phyloP scores from a whole-genome alignment of 2,797 vertebrate genomes.

The Sebastiscus tertius region DNA sequence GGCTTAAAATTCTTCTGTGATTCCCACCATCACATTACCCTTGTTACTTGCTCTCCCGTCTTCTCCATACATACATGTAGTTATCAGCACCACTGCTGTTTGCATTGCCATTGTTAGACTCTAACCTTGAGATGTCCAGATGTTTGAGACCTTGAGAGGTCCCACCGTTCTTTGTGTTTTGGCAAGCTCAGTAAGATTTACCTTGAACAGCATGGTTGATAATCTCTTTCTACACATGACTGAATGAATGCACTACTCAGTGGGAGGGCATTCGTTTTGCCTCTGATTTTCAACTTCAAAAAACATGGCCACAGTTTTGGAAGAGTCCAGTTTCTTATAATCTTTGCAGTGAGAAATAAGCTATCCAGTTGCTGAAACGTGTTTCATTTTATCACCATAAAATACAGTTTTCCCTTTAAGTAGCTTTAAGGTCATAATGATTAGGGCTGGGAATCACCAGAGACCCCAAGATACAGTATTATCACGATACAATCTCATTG shows the following conservation, averaged over 20 bases:
- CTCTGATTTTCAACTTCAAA: background rate
- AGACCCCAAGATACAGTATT: no score
- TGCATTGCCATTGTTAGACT: background rate
- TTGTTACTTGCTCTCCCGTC: background rate
- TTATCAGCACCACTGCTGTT: background rate
- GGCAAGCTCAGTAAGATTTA: background rate
- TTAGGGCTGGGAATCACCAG: no score
- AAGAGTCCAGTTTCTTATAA: background rate
- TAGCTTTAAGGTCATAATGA: background rate
- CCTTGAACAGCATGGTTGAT: background rate
- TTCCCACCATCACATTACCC: background rate
- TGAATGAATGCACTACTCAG: background rate
- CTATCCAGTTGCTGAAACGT: background rate
- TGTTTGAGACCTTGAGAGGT: no score
- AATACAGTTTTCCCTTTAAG: background rate
- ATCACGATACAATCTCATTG: no score
- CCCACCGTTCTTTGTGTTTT: background rate
- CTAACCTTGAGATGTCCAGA: background rate
- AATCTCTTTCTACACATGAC: background rate
- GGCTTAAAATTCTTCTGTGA: background rate
- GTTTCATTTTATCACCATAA: background rate
- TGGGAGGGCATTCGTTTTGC: background rate
- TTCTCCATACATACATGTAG: background rate
- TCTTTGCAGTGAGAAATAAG: background rate
- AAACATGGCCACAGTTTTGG: background rate